A percentile compares a stretch with the other conserved stretches of the same genome.
phyloP scores from a whole-genome alignment of 1,140 invertebrate genomes.

The Homalodisca vitripennis region DNA sequence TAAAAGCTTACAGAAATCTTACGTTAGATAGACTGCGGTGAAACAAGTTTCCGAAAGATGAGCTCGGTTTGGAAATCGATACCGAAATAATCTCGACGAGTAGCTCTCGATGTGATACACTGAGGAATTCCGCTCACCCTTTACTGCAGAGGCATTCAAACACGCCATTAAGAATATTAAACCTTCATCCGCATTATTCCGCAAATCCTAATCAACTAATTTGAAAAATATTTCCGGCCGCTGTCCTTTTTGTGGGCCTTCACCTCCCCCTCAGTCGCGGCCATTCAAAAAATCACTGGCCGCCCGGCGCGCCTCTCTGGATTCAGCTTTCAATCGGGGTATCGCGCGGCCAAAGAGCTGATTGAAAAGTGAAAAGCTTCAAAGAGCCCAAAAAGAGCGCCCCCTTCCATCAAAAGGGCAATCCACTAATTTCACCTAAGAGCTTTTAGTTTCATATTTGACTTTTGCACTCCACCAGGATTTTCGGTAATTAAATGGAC shows the following conservation, averaged over 20 bases:
- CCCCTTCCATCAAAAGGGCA: slow-evolving; percentile 3
- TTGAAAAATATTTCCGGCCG: slow-evolving; percentile 20
- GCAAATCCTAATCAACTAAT: slow-evolving; percentile 22
- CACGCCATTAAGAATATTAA: slow-evolving; percentile 25
- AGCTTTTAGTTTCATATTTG: slow-evolving; percentile 27
- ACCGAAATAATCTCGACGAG: too few species aligned
- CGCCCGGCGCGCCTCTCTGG: background rate
- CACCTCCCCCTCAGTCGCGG: too few species aligned
- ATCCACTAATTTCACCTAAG: slow-evolving; percentile 5
- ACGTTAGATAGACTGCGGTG: too few species aligned
- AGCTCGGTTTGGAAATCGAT: too few species aligned
- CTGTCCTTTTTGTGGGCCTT: slow-evolving; percentile 19
- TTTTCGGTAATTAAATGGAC: background rate
- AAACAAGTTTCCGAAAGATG: too few species aligned
- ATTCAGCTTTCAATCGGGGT: background rate
- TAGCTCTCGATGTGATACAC: too few species aligned
- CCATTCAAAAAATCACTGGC: slow-evolving; percentile 22
- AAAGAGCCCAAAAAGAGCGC: slow-evolving; percentile 1
- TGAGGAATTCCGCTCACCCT: too few species aligned
- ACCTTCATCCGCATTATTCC: background rate
- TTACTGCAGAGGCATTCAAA: too few species aligned
- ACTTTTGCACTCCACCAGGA: background rate
- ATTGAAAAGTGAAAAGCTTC: slow-evolving; percentile 25
- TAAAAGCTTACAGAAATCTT: too few species aligned
- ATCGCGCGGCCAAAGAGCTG: slow-evolving; percentile 18